These are phyloP conservation scores for Physella acuta DNA, from an alignment of 1,140 invertebrate species.

Conservation along the genomic window DNA sequence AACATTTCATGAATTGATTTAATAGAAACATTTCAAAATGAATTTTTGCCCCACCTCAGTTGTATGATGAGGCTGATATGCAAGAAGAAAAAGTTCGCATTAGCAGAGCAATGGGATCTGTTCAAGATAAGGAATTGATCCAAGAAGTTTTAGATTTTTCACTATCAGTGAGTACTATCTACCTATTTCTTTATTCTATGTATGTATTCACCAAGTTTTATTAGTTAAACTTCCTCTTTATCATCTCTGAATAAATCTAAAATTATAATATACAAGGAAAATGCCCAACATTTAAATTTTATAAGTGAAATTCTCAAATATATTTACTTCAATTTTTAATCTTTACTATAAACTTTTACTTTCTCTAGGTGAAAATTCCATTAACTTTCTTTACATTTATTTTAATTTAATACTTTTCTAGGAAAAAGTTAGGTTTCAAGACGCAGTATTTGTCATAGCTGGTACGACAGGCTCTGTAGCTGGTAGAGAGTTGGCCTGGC, in stretches of 20 bases:
- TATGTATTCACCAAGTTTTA: neutral
- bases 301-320: neutral
- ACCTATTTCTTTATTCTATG: neutral
- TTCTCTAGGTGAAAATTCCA: too few species aligned
- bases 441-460: constrained; percentile 84
- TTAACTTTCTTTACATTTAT: too few species aligned
- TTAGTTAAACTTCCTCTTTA: neutral
- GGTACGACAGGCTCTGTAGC: constrained; percentile 71
- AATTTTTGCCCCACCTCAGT: too few species aligned
- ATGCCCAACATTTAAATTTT: neutral
- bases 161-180: constrained; percentile 71
- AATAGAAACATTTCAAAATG: too few species aligned
- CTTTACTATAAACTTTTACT: too few species aligned
- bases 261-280: neutral
- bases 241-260: neutral
- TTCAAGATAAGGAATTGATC: constrained; percentile 72
- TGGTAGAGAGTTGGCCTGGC: constrained; percentile 84
- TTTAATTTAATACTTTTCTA: too few species aligned
- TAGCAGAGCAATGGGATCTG: constrained; percentile 76
- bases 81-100: constrained; percentile 93
- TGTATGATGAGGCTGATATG: constrained; percentile 83
- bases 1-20: too few species aligned
- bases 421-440: constrained; percentile 88
- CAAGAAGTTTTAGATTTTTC: constrained; percentile 83
- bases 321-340: too few species aligned